Evolutionary conservation across 2,888 invertebrate species (phyloP).

Genomic region (Cordilura impudica): DNA sequence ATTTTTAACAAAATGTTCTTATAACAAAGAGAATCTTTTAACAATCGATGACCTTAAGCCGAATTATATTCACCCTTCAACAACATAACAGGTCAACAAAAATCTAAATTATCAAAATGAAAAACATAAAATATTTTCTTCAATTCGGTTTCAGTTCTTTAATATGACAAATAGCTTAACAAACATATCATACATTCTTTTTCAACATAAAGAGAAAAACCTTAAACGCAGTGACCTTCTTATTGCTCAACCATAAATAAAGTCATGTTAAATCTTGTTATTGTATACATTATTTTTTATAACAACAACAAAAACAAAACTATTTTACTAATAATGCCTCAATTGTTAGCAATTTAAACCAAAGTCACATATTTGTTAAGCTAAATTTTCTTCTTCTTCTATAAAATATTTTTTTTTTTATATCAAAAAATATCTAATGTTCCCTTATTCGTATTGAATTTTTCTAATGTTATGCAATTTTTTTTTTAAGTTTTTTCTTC

Average conservation of each 20-base stretch:
- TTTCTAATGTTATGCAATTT: constrained; percentile 32
- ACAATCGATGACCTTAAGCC: too few species aligned
- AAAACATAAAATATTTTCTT: too few species aligned
- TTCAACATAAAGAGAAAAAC: too few species aligned
- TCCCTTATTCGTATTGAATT: neutral
- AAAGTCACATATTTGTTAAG: constrained; percentile 48
- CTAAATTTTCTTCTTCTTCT: constrained; percentile 51
- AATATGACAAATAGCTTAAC: too few species aligned
- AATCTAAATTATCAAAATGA: too few species aligned
- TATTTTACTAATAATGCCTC: constrained; percentile 72
- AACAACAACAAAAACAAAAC: constrained; percentile 58
- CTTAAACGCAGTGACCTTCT: too few species aligned
- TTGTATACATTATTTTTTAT: neutral
- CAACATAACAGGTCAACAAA: too few species aligned
- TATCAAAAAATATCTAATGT: neutral
- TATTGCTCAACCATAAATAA: neutral
- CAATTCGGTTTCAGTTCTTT: too few species aligned
- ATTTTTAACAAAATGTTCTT: too few species aligned
- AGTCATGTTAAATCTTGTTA: neutral
- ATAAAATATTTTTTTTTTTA: neutral
- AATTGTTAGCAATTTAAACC: constrained; percentile 69
- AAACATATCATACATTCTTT: too few species aligned
- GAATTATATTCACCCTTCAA: too few species aligned
- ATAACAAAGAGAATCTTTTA: too few species aligned
- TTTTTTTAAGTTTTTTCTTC: constrained; percentile 34